phyloP scores from a whole-genome alignment of 1,140 invertebrate species.

The Drosophila parvula region DNA sequence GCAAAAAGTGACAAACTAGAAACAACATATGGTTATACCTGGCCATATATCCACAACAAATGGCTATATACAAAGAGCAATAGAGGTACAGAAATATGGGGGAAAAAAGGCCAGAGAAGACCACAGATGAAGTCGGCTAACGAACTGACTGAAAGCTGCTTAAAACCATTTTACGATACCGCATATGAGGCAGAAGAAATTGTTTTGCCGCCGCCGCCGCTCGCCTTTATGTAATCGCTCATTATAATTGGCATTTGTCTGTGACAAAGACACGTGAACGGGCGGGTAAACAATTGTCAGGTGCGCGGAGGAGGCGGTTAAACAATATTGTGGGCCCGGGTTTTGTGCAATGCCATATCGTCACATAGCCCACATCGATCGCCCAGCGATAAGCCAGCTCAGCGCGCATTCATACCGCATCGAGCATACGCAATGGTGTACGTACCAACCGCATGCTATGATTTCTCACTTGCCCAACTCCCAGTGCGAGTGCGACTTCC shows the following conservation, averaged over 20 bases:
- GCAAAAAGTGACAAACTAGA: conserved; percentile 53
- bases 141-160: conserved; percentile 60
- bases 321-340: conserved; percentile 36
- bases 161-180: conserved; percentile 61
- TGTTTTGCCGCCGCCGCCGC: conserved; percentile 23
- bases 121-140: conserved; percentile 38
- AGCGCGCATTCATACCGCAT: conserved; percentile 60
- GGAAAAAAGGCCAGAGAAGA: conserved; percentile 25
- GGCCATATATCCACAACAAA: conserved; percentile 6
- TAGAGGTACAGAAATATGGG: not conserved
- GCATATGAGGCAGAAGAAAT: conserved; percentile 62
- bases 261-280: conserved; percentile 53
- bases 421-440: conserved; percentile 70
- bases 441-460: conserved; percentile 12
- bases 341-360: conserved; percentile 43
- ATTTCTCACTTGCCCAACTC: conserved; percentile 38
- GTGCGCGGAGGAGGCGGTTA: not conserved
- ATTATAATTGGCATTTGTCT: conserved; percentile 81
- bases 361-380: conserved; percentile 39
- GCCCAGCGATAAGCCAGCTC: conserved; percentile 57
- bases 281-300: conserved; percentile 14
- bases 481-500: conserved; percentile 15
- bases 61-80: not conserved
- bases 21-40: conserved; percentile 22
- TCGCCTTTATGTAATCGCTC: conserved; percentile 74